phyloP scores from a whole-genome alignment of 2,888 invertebrate genomes.

The Apodemia mormo region DNA sequence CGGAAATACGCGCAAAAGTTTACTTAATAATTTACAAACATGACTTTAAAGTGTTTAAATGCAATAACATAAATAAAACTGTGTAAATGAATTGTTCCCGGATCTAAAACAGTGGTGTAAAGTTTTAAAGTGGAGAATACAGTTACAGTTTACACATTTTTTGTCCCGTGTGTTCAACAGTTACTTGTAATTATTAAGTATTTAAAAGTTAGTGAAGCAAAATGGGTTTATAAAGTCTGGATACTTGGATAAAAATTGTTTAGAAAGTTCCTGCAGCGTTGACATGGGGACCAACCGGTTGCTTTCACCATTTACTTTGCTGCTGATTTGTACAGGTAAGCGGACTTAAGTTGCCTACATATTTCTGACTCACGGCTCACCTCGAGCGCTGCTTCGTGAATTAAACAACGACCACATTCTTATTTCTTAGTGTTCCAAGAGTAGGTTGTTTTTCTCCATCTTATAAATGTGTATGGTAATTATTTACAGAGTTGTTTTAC shows the following conservation, averaged over 20 bases:
- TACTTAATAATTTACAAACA: slow-evolving; percentile 21
- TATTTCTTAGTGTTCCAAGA: background rate
- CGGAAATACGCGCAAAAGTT: slow-evolving; percentile 26
- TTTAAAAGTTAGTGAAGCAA: slow-evolving; percentile 53
- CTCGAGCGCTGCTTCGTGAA: slow-evolving; percentile 35
- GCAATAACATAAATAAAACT: slow-evolving; percentile 15
- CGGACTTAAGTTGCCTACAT: slow-evolving; percentile 56
- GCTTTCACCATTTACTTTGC: slow-evolving; percentile 74
- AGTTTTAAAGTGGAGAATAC: background rate
- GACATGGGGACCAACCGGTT: slow-evolving; percentile 68
- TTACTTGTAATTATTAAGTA: slow-evolving; percentile 55
- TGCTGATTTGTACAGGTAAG: slow-evolving; percentile 78
- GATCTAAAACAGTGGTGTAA: background rate
- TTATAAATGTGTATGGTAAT: too few species aligned
- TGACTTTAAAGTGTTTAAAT: slow-evolving; percentile 41
- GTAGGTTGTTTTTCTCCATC: background rate
- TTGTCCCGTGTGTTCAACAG: slow-evolving; percentile 42
- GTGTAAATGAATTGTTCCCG: slow-evolving; percentile 2
- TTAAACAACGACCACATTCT: slow-evolving; percentile 8
- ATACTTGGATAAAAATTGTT: slow-evolving; percentile 53
- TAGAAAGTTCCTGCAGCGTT: slow-evolving; percentile 63
- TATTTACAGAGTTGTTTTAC: too few species aligned
- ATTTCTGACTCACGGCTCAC: slow-evolving; percentile 65
- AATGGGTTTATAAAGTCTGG: slow-evolving; percentile 67
- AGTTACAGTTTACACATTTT: slow-evolving; percentile 13